Base-by-base conservation (phyloP, 1,140 invertebrate species). In the Habropoda laboriosa region DNA sequence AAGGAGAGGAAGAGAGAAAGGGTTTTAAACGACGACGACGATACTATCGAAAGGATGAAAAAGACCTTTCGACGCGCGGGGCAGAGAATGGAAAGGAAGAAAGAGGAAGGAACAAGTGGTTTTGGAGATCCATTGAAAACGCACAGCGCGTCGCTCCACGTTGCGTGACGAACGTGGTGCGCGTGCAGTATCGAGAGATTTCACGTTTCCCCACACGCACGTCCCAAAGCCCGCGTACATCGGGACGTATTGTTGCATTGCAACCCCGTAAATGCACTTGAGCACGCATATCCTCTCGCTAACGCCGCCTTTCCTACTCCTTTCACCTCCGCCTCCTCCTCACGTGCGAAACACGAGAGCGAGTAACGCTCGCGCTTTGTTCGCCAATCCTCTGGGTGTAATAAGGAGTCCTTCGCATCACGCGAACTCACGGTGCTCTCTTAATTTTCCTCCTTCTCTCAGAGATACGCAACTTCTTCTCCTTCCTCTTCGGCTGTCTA, bases 381-480 rank as follows among this genome's bases (percentile, higher is more conserved):
- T 58, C 16, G 42, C 27, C 24, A 30, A 71, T 71, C 42, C 53
- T 70, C 53, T 38, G 40, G 66, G 42, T 18, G 2, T 66, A 75
- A 66, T 16, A 47, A 27, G 49, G 27, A 58, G 16, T 71, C 61
- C 70, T 60, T 79, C 51, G n/a, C 51, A 18, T 81, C 51, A 21
- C 64, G 32, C 53, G 27, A 57, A 45, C 27, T 40, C 42, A 42
- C n/a, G n/a, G 38, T 60, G 16, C 78, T 81, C 73, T 80, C 64
- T 79, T 81, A 77, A 45, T 79, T 76, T 82, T 78, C 12, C 16
- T 80, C 55, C 53, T 55, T 63, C 55, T 68, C 58, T 49, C n/a
- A 18, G 2, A 75, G 18, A 75, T 32, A n/a, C n/a, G 49, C 47
- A 57, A 80, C 38, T 74, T 55, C 42, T 57, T 55, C 61, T 64